A percentile compares a stretch with the other conserved stretches of the same genome.
Evolutionary conservation across 2,797 vertebrate genomes (phyloP).

Genomic region (Liasis olivaceus): DNA sequence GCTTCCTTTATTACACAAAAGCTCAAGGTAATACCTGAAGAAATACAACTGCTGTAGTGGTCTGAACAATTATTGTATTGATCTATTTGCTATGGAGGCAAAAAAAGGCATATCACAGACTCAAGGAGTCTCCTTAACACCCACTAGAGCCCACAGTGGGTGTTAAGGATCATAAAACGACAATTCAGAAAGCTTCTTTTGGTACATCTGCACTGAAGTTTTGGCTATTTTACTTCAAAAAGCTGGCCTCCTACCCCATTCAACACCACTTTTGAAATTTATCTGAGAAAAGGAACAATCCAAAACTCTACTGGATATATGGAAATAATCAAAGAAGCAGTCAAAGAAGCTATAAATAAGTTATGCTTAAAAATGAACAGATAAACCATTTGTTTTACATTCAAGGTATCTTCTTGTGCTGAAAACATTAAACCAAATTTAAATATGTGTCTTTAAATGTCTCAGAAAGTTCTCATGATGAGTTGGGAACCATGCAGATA

Average conservation of each 20-base stretch:
- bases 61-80: not conserved
- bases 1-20: not conserved
- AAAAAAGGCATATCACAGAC: no score
- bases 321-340: not conserved
- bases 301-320: not conserved
- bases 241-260: not conserved
- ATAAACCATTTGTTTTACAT: not conserved
- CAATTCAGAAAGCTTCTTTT: not conserved
- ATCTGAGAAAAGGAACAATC: not conserved
- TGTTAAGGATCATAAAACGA: not conserved
- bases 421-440: not conserved
- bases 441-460: not conserved
- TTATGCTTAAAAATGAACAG: not conserved
- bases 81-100: not conserved
- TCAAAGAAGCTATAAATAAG: not conserved
- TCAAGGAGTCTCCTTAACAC: no score
- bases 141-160: no score
- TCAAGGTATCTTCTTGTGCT: not conserved
- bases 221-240: not conserved
- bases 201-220: not conserved
- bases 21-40: not conserved
- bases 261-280: not conserved
- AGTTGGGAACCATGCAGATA: not conserved
- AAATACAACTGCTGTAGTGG: not conserved
- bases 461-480: not conserved